Evolutionary conservation across 2,797 vertebrate genomes (phyloP), one percentile per base, ranked within the genome.

Genomic region (Hydrocynus forskahlii): DNA sequence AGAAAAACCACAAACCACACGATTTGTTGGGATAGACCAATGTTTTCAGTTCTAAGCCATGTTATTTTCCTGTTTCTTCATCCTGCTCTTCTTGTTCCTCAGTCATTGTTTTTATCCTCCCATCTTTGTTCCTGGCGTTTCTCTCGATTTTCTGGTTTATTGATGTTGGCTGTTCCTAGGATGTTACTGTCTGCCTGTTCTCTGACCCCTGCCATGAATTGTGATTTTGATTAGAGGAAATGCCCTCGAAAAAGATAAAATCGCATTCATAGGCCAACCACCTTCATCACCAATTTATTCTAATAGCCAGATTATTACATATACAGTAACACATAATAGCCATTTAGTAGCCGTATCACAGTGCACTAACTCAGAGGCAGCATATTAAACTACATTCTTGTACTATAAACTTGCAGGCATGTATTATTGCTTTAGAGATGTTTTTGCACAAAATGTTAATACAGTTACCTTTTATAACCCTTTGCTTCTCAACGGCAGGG

Each of bases 1-100:
- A 64, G 12, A 29, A 38, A 64, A 64, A 66, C 17, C 35, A 66
- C 63, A 66, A 66, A 66, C 35, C 9, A 0, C 35, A 40, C 1
- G 62, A 38, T 14, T 13, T 12, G 35, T 64, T 35, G 62, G 29
- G 62, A 35, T 13, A 19, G 62, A 13, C 62, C 14, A 6, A 8
- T 64, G 62, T 63, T 29, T 63, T 63, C 60, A 35, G 1, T 63
- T 16, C 29, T 64, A 14, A 35, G 4, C 57, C 17, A 7, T 64
- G 62, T 66, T 66, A 66, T 66, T 68, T 68, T 68, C 66, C 66
- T 68, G 66, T 68, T 68, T 19, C 14, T 5, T 21, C 2, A 17
- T 59, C 13, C 62, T 45, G 38, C 43, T 67, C 35, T 7, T 64
- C 29, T 40, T 9, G 35, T 38, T 45, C 40, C 63, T 40, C 14